Conservation (phyloP, 2,797 vertebrate species). For the Balearica regulorum region DNA sequence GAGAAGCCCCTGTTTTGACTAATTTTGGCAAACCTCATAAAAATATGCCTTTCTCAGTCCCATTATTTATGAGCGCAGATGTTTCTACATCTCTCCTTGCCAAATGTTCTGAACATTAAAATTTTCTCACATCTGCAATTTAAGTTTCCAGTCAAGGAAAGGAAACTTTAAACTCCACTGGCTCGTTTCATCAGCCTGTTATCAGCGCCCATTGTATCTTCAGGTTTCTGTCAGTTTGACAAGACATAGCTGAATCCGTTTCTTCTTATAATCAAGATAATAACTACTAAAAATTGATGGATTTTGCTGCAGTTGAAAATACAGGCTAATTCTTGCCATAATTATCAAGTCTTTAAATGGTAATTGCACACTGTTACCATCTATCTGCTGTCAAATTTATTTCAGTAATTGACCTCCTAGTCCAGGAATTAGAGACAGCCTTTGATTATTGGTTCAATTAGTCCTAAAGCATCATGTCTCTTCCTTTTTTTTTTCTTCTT, state of each 20-base stretch:
- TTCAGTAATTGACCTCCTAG: constrained; percentile 61
- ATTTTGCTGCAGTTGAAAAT: constrained; percentile 49
- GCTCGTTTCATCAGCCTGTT: background rate
- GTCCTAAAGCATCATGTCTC: constrained; percentile 9
- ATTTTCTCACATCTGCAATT: background rate
- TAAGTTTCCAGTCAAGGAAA: background rate
- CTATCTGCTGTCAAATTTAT: constrained; percentile 52
- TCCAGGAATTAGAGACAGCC: constrained; percentile 38
- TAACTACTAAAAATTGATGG: constrained; percentile 49
- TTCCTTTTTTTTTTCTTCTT: background rate
- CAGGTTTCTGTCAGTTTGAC: constrained; percentile 7
- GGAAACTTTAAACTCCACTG: background rate
- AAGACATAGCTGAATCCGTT: background rate
- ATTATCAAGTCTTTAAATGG: constrained; percentile 56
- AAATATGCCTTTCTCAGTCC: fast-evolving
- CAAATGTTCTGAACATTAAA: background rate
- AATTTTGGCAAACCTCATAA: background rate
- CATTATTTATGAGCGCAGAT: background rate
- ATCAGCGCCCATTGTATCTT: background rate
- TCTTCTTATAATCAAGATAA: constrained; percentile 39
- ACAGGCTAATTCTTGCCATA: constrained; percentile 49
- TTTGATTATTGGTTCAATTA: constrained; percentile 71
- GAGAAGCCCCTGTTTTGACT: background rate
- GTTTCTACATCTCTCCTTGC: background rate
- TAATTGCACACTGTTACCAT: constrained; percentile 59